Percentiles rank a stretch among this genome's conserved stretches.
These are phyloP conservation scores for Danio albolineatus DNA, from an alignment of 2,797 vertebrate species.

Conservation along the genomic window DNA sequence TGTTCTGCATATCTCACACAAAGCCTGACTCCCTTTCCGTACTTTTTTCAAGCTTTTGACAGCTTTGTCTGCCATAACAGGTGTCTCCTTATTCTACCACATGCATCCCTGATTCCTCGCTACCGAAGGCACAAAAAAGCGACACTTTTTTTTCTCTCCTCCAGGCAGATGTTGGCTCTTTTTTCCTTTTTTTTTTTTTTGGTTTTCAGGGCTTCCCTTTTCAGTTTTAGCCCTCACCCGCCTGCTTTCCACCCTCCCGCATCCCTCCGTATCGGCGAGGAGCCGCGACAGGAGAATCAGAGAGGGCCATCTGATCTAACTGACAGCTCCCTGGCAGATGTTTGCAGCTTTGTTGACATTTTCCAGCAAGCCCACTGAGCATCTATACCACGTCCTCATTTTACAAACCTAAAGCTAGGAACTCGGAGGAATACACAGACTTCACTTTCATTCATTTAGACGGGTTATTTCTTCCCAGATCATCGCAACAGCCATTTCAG, in stretches of 20 bases:
- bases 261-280: conserved; percentile 18
- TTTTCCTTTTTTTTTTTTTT: background rate
- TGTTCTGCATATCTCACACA: conserved; percentile 39
- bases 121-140: conserved; percentile 34
- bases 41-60: conserved; percentile 51
- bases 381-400: conserved; percentile 36
- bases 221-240: conserved; percentile 36
- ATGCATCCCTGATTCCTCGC: conserved; percentile 54
- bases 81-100: conserved; percentile 62
- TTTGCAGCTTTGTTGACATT: conserved; percentile 63
- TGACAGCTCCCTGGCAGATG: conserved; percentile 66
- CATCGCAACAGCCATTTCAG: background rate
- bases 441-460: conserved; percentile 32
- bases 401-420: conserved; percentile 28
- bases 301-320: conserved; percentile 55
- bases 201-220: conserved; percentile 44
- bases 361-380: conserved; percentile 54
- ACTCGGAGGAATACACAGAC: background rate
- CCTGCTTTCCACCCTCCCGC: conserved; percentile 27
- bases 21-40: conserved; percentile 34
- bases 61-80: conserved; percentile 67
- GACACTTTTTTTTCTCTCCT: conserved; percentile 16
- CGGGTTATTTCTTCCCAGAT: background rate
- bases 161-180: conserved; percentile 59
- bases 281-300: conserved; percentile 54